Evolutionary conservation across 2,888 invertebrate species (phyloP), one percentile per base, ranked within the genome.

Genomic region (Hartigia nigra): DNA sequence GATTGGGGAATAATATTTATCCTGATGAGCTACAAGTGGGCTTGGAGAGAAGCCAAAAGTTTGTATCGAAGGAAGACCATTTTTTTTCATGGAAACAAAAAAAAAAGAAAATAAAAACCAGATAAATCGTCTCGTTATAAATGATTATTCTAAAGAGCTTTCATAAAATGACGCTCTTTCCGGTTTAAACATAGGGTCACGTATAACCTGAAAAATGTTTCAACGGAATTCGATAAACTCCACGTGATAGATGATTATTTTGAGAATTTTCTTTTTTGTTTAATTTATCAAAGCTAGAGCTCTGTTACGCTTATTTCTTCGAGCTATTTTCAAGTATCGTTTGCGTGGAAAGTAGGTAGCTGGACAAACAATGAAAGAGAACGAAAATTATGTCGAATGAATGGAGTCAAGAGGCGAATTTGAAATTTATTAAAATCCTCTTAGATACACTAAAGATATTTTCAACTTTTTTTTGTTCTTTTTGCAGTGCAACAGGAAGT

Each of bases 1-100:
- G 81, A 82, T 83, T 83, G 80, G 78, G 77, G 77, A 83, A 87
- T 85, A 86, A 87, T 87, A 87, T 87, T 87, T 87, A 84, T 85
- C 78, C 81, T 80, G 78, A 79, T 69, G 32, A 75, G 80, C 78
- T 85, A 86, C 84, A 84, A 84, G 82, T 82, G 81, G 80, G 75
- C 70, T 83, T 87, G 87, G 87, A 87, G 79, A 74, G 23, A 72
- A 32, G 72, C 72, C 72, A 72, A 72, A 55, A 72, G 31, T 72
- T 72, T 34, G 31, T 34, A 34, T 72, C 72, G 4, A 72, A 14
- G 55, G 9, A 14, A 34, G 31, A 31, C 32, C 31, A 31, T 70
- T 55, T 55, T 39, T 23, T 55, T 55, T 23, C 23, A 23, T 31
- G 14, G 5, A 31, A 72, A 72, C 31, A 72, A 34, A 14, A 31